Conservation (phyloP, 2,888 invertebrate genomes). For the Melinaea marsaeus region DNA sequence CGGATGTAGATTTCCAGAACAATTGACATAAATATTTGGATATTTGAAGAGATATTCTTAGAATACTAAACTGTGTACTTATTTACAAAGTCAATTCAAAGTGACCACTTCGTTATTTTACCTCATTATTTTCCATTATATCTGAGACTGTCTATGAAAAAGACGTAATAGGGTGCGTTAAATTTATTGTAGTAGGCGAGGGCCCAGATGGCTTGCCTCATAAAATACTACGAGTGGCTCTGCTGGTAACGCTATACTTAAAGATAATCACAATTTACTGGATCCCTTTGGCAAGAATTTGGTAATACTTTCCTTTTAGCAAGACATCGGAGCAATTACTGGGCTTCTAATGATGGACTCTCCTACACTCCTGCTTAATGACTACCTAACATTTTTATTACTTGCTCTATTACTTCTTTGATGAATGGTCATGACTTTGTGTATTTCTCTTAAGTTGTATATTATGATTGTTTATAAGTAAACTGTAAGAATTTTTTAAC, state of each 20-base stretch:
- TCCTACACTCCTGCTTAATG: conserved; percentile 18
- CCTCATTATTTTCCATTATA: conserved; percentile 8
- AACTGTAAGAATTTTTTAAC: too few relatives aligned
- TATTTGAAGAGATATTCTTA: too few relatives aligned
- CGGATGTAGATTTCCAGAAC: too few relatives aligned
- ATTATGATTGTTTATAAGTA: too few relatives aligned
- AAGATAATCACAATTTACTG: conserved; percentile 77
- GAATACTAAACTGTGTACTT: background rate
- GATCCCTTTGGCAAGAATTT: conserved; percentile 57
- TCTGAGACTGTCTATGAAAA: conserved; percentile 64
- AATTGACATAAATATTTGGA: too few relatives aligned
- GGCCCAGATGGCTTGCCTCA: conserved; percentile 75
- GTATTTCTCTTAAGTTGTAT: too few relatives aligned
- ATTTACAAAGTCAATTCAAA: background rate
- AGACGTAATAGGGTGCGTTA: conserved; percentile 70
- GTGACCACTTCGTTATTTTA: background rate
- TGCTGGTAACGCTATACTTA: conserved; percentile 69
- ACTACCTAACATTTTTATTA: conserved; percentile 10
- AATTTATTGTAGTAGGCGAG: conserved; percentile 72
- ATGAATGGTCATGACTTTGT: background rate
- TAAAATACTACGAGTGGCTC: conserved; percentile 74
- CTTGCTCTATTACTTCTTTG: background rate
- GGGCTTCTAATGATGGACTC: conserved; percentile 58
- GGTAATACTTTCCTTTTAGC: conserved; percentile 57
- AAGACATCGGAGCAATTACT: conserved; percentile 63